phyloP scores from a whole-genome alignment of 1,140 invertebrate species.

The Pogonomyrmex barbatus region DNA sequence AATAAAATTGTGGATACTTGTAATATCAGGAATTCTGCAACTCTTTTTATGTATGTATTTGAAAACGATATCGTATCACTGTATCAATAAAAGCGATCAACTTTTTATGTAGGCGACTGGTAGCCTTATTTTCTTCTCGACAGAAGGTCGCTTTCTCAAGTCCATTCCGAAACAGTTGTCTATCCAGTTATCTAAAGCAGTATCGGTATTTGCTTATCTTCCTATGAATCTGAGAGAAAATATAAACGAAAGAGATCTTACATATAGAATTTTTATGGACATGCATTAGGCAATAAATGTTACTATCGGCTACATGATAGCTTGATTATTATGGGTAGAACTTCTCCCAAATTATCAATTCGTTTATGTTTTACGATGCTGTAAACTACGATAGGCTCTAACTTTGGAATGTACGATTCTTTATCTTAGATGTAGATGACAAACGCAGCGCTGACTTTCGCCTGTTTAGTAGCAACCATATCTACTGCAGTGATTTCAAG shows the following conservation, averaged over 20 bases:
- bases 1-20: neutral
- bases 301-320: neutral
- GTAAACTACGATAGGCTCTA: too few species aligned
- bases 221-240: slow-evolving; percentile 6
- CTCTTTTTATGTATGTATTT: neutral
- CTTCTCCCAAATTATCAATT: slow-evolving; percentile 15
- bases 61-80: slow-evolving; percentile 23
- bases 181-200: neutral
- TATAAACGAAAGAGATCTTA: neutral
- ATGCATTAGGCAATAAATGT: slow-evolving; percentile 6
- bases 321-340: neutral
- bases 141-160: slow-evolving; percentile 28
- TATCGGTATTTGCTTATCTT: slow-evolving; percentile 3
- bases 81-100: neutral
- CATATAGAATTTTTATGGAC: neutral
- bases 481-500: slow-evolving; percentile 31
- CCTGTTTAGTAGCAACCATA: slow-evolving; percentile 25
- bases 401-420: too few species aligned
- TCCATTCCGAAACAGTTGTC: neutral
- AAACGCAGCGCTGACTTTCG: neutral
- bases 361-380: neutral
- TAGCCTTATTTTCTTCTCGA: neutral
- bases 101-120: neutral
- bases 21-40: neutral
- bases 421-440: slow-evolving; percentile 8